Evolutionary conservation across 2,113 vertebrate genomes (phyloP), one percentile per base, ranked within the genome.

Genomic region (Melanerpes aurifrons): DNA sequence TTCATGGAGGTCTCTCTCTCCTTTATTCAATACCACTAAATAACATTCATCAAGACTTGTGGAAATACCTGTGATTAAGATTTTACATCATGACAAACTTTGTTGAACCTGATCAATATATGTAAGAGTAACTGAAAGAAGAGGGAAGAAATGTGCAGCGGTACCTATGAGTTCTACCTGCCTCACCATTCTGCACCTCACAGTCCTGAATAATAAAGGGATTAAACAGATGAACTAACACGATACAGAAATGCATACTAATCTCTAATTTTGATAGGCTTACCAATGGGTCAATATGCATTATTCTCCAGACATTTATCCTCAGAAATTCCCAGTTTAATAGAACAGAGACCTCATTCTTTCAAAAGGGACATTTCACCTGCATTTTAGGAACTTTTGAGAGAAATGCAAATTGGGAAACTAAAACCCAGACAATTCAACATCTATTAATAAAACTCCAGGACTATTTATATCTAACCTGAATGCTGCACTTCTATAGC

Each of bases 401-500:
- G 76, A 75, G 67, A 89, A 92, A 86, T 71, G 37, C 20, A 90
- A 73, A 63, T 72, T 47, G 24, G n/a, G 35, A 92, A 87, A 68
- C 59, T 8, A n/a, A 87, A 91, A 92, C 45, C 50, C 64, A 96
- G 77, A 91, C 74, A 87, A 89, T 26, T 58, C 78, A 68, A 66
- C 24, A 76, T 93, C 53, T 90, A 93, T 92, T 95, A 92, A 89
- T 93, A 96, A 92, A 25, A 53, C 40, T 37, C 17, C 29, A 90
- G 77, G 71, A 76, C 63, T 95, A 92, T 92, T 90, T 95, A 90
- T 93, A 96, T 50, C 81, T 95, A 93, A 89, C 80, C 70, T 45
- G 59, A 79, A 93, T 77, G 31, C 26, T 86, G 50, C 26, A 82
- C 12, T 89, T 86, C 48, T 81, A 10, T 28, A 75, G 21, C n/a